These are phyloP conservation scores for Oceanodroma tethys DNA, from an alignment of 2,113 vertebrate genomes.

Conservation along the genomic window DNA sequence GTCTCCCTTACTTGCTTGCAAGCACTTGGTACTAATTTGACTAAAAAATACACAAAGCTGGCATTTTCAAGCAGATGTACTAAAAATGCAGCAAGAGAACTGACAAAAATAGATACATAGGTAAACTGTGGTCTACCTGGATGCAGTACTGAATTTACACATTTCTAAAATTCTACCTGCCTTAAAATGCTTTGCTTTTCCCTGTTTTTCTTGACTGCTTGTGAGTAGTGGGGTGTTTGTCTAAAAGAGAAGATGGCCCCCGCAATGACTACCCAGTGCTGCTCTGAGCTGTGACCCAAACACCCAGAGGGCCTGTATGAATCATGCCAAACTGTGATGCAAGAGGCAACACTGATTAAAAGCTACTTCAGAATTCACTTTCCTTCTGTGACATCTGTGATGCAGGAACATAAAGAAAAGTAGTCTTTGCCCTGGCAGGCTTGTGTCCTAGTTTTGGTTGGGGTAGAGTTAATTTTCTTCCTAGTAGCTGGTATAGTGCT, in stretches of 20 bases:
- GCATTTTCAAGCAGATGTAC: background rate
- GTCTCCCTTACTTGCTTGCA: background rate
- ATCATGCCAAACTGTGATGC: background rate
- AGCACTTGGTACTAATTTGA: background rate
- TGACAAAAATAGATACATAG: background rate
- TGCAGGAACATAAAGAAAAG: background rate
- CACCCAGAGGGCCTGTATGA: background rate
- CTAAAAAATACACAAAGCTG: background rate
- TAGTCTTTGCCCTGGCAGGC: background rate
- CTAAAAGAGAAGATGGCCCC: background rate
- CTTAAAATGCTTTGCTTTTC: background rate
- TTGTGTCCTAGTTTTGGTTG: too few species aligned
- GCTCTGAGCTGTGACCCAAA: background rate
- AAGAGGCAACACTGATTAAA: background rate
- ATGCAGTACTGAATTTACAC: background rate
- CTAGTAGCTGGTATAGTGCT: too few species aligned
- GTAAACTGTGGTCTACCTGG: background rate
- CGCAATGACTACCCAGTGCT: background rate
- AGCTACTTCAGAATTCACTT: background rate
- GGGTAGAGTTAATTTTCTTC: too few species aligned
- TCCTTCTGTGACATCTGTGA: background rate
- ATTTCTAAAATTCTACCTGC: background rate
- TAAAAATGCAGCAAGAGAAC: background rate
- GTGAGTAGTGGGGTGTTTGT: background rate
- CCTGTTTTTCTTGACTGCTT: background rate